A percentile compares a stretch with the other conserved stretches of the same genome.
phyloP scores from a whole-genome alignment of 2,888 invertebrate species.

The Cantharis nigra region DNA sequence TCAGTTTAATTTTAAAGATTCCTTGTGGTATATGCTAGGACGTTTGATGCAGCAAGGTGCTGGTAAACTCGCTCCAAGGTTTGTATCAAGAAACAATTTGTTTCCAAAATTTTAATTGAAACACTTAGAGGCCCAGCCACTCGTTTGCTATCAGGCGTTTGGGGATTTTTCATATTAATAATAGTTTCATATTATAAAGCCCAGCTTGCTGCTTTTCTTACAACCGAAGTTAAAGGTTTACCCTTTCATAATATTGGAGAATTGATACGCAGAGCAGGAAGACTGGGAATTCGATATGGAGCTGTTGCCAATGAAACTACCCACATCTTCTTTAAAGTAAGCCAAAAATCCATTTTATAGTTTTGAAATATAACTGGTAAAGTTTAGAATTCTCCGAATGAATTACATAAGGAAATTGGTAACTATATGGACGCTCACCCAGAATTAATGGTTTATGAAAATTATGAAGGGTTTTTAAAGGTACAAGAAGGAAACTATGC shows the following conservation, averaged over 20 bases:
- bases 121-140: constrained; percentile 84
- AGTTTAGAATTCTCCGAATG: constrained; percentile 28
- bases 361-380: background rate
- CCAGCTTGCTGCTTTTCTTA: constrained; percentile 88
- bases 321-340: constrained; percentile 84
- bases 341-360: constrained; percentile 10
- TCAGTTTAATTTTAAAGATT: constrained; percentile 64
- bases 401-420: constrained; percentile 41
- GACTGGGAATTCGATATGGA: constrained; percentile 86
- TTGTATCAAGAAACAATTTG: constrained; percentile 32
- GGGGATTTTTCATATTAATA: constrained; percentile 91
- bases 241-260: constrained; percentile 81
- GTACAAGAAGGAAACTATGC: constrained; percentile 44
- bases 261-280: constrained; percentile 73
- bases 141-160: constrained; percentile 82
- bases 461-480: constrained; percentile 43
- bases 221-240: constrained; percentile 74
- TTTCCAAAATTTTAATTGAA: background rate
- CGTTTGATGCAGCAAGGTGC: constrained; percentile 69
- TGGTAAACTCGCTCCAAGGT: constrained; percentile 67
- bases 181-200: constrained; percentile 89
- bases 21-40: constrained; percentile 69
- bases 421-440: constrained; percentile 44
- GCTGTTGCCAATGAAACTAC: constrained; percentile 85
- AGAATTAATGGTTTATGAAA: constrained; percentile 47